Evolutionary conservation across 1,140 invertebrate genomes (phyloP), one percentile per base, ranked within the genome.

Genomic region (Gryon sp.): DNA sequence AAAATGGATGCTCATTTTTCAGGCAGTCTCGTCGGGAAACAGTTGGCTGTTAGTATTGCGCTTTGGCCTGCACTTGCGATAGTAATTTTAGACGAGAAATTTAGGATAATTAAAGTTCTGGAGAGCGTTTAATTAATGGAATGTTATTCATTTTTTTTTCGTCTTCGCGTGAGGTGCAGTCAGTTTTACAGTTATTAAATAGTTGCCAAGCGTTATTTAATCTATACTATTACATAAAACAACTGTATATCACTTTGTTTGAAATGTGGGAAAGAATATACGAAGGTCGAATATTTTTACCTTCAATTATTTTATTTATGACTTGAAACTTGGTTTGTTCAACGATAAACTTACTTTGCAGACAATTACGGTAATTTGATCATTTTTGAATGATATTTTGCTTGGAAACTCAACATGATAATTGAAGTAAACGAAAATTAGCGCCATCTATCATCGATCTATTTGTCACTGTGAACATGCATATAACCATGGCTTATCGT

Each of bases 1-100:
- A 65, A 75, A 68, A 75, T 68, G 62, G 34, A 62, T 34, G 26
- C 50, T 70, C 65, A 65, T 76, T 70, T 70, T 70, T 75, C 60
- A 75, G 53, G 15, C 43, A 50, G 53, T 12, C 46, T 34, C 38
- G 24, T 28, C 20, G 28, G n/a, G 18, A 22, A 72, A 72, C 52
- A 62, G 32, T 53, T 53, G 26, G 36, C 48, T 62, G 55, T 70
- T 60, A 50, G 18, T 45, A 46, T 46, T 12, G 24, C 24, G 24
- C 46, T 28, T 52, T 15, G n/a, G n/a, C n/a, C n/a, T n/a, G 28
- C 36, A 28, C 28, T 11, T 24, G 19, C 20, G 20, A 46, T 55
- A 38, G 63, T 48, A 34, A 66, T 68, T 57, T 68, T 57, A 41
- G 20, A 48, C 22, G 52, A 50, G 62, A 66, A 55, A 55, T 55